These are phyloP conservation scores for Ypsolopha scabrella DNA, from an alignment of 2,888 invertebrate genomes.

Conservation along the genomic window DNA sequence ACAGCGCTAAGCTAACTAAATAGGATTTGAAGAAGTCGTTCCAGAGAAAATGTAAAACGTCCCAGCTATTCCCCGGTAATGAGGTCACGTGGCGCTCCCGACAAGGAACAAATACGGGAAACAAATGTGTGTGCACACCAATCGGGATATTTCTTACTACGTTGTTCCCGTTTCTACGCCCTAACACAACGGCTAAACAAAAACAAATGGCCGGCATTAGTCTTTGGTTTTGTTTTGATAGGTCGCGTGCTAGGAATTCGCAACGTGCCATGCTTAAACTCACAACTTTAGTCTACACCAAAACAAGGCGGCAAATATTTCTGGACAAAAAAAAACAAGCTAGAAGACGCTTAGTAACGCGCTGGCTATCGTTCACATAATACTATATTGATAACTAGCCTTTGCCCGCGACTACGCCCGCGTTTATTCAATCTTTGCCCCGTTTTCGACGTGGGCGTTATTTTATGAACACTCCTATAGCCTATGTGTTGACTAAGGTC, in stretches of 20 bases:
- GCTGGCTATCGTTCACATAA: background rate
- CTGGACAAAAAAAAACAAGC: background rate
- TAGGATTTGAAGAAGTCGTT: background rate
- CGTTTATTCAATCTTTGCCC: too few species aligned
- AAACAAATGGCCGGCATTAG: background rate
- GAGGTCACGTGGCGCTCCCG: constrained; percentile 39
- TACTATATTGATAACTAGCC: background rate
- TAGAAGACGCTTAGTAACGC: background rate
- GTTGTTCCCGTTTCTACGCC: constrained; percentile 10
- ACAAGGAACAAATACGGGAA: constrained; percentile 43
- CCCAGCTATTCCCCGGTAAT: constrained; percentile 26
- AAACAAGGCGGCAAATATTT: background rate
- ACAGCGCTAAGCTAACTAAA: too few species aligned
- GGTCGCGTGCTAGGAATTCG: background rate
- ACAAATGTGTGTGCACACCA: constrained; percentile 26
- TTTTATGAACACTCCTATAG: too few species aligned
- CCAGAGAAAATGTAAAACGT: background rate
- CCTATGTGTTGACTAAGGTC: too few species aligned
- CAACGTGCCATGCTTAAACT: background rate
- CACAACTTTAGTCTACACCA: background rate
- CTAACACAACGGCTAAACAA: background rate
- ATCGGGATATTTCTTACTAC: constrained; percentile 28
- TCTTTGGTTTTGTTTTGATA: background rate
- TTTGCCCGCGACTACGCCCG: too few species aligned
- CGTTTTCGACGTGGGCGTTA: too few species aligned